A percentile compares a stretch with the other conserved stretches of the same genome.
phyloP scores from a whole-genome alignment of 1,140 invertebrate genomes.

The Euura lappo region DNA sequence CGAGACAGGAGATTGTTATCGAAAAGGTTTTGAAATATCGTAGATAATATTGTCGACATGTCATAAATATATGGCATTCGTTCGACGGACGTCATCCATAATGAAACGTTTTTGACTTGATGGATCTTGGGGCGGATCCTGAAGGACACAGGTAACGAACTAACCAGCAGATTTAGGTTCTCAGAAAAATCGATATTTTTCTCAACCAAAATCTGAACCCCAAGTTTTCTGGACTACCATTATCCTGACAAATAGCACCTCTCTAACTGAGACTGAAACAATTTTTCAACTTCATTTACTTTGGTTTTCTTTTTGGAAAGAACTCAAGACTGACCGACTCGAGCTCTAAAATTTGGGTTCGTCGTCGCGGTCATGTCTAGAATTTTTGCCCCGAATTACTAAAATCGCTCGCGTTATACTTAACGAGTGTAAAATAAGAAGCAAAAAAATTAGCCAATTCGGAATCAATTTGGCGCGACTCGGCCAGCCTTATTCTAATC shows the following conservation, averaged over 20 bases:
- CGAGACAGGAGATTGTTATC: slow-evolving; percentile 24
- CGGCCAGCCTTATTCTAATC: slow-evolving; percentile 15
- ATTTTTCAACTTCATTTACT: not conserved
- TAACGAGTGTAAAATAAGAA: too few relatives aligned
- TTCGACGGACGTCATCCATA: slow-evolving; percentile 12
- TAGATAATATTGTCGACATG: slow-evolving; percentile 26
- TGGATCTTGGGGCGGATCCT: slow-evolving; percentile 12
- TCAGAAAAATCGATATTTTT: not conserved
- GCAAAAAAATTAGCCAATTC: slow-evolving; percentile 3
- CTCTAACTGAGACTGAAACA: too few relatives aligned
- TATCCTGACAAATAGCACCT: not conserved
- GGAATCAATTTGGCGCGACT: slow-evolving; percentile 13
- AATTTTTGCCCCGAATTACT: not conserved
- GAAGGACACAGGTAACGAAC: not conserved
- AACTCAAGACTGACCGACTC: too few relatives aligned
- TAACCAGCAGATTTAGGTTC: not conserved
- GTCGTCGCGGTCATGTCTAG: not conserved
- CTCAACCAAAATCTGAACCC: not conserved
- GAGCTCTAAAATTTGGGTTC: too few relatives aligned
- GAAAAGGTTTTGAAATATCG: slow-evolving; percentile 27
- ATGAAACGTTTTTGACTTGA: slow-evolving; percentile 19
- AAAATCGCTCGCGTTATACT: not conserved
- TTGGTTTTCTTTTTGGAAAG: too few relatives aligned
- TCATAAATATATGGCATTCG: slow-evolving; percentile 7
- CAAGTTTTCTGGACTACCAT: not conserved